A percentile compares a stretch with the other conserved stretches of the same genome.
Evolutionary conservation across 2,888 invertebrate genomes (phyloP).

Genomic region (Papilio protenor): DNA sequence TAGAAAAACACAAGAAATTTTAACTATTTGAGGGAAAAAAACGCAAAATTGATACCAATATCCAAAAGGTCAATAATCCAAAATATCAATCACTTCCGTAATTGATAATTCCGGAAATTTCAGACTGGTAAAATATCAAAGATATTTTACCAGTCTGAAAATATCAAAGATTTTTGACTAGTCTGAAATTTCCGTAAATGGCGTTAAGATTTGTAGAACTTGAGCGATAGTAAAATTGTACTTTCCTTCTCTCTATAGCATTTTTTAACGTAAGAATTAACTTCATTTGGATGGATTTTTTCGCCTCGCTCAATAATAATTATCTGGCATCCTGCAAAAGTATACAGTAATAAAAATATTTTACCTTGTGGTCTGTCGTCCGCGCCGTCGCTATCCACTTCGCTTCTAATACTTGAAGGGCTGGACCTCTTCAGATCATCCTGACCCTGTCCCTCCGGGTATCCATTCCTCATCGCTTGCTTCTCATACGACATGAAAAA

Average conservation of each 20-base stretch:
- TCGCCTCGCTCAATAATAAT: neutral
- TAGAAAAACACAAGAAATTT: no score
- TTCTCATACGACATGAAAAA: slow-evolving; percentile 81
- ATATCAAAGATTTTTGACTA: neutral
- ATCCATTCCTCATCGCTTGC: slow-evolving; percentile 63
- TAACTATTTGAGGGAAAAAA: neutral
- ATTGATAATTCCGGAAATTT: no score
- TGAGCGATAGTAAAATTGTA: no score
- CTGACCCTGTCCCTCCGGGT: slow-evolving; percentile 55
- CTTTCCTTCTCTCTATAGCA: neutral
- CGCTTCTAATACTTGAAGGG: slow-evolving; percentile 77
- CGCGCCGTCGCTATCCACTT: slow-evolving; percentile 78
- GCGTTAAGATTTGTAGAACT: no score
- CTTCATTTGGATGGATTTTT: neutral
- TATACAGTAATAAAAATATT: slow-evolving; percentile 44
- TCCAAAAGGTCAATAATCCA: no score
- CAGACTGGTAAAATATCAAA: no score
- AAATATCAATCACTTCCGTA: neutral
- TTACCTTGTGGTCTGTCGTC: slow-evolving; percentile 77
- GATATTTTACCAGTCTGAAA: no score
- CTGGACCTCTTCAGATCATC: slow-evolving; percentile 77
- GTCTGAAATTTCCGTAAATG: neutral
- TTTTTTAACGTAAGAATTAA: neutral
- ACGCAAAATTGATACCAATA: neutral
- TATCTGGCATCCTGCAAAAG: neutral